A percentile compares a stretch with the other conserved stretches of the same genome.
Evolutionary conservation across 2,113 vertebrate species (phyloP).

Genomic region (Corydoras maculifer): DNA sequence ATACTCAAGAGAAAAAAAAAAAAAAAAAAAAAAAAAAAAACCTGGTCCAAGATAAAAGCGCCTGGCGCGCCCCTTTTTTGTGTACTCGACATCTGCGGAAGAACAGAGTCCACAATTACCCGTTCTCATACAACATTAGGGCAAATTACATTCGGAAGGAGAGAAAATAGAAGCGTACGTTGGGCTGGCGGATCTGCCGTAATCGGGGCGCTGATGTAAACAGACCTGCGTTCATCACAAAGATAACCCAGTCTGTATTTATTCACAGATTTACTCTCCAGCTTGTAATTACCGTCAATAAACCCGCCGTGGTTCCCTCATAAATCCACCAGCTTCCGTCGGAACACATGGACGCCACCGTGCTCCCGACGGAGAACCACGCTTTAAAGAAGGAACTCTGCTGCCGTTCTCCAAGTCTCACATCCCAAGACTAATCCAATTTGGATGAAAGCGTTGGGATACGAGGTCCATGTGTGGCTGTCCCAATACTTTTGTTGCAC

Average conservation of each 20-base stretch:
- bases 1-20: not conserved
- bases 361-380: too few relatives aligned
- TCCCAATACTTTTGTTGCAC: too few relatives aligned
- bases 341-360: too few relatives aligned
- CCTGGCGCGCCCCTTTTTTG: constrained; percentile 45
- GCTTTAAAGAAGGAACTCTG: too few relatives aligned
- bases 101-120: constrained; percentile 48
- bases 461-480: too few relatives aligned
- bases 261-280: too few relatives aligned
- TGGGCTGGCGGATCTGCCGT: constrained; percentile 39
- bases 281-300: too few relatives aligned
- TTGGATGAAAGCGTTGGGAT: too few relatives aligned
- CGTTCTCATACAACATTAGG: constrained; percentile 40
- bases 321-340: too few relatives aligned
- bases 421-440: too few relatives aligned
- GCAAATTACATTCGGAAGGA: constrained; percentile 42
- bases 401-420: too few relatives aligned
- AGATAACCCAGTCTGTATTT: constrained; percentile 6
- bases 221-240: constrained; percentile 40
- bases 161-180: constrained; percentile 37
- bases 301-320: too few relatives aligned
- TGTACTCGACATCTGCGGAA: constrained; percentile 46
- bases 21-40: not conserved
- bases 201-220: constrained; percentile 54
- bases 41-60: constrained; percentile 49